phyloP scores from a whole-genome alignment of 1,140 invertebrate species.

The Drosophila parabipectinata region DNA sequence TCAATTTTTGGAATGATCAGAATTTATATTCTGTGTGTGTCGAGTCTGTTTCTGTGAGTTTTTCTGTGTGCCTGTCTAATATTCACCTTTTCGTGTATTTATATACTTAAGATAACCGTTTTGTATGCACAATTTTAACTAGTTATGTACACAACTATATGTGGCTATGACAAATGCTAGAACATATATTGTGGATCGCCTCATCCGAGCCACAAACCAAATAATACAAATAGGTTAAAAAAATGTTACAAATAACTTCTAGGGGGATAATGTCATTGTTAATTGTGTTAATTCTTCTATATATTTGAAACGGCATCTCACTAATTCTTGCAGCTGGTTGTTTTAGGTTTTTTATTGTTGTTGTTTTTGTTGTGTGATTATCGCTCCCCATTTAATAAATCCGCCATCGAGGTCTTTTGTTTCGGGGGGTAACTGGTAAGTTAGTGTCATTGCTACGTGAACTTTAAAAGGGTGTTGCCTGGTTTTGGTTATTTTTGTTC shows the following conservation, averaged over 20 bases:
- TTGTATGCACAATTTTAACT: slow-evolving; percentile 73
- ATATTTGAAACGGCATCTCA: slow-evolving; percentile 47
- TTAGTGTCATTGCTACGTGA: slow-evolving; percentile 54
- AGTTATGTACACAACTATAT: slow-evolving; percentile 82
- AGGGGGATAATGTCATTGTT: slow-evolving; percentile 30
- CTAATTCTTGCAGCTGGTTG: slow-evolving; percentile 57
- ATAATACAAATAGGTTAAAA: slow-evolving; percentile 55
- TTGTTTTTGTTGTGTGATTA: slow-evolving; percentile 63
- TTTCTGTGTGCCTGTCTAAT: slow-evolving; percentile 41
- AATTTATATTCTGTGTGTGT: slow-evolving; percentile 25
- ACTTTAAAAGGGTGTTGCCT: slow-evolving; percentile 69
- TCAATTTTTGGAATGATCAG: not conserved
- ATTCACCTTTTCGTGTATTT: slow-evolving; percentile 66
- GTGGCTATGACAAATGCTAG: slow-evolving; percentile 74
- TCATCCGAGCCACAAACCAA: slow-evolving; percentile 38
- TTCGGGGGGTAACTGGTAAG: slow-evolving; percentile 24
- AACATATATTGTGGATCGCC: slow-evolving; percentile 45
- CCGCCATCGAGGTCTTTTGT: slow-evolving; percentile 36
- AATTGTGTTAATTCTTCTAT: slow-evolving; percentile 64
- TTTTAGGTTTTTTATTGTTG: slow-evolving; percentile 28
- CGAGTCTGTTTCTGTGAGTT: slow-evolving; percentile 26
- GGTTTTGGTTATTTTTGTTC: slow-evolving; percentile 28
- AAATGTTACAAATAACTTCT: slow-evolving; percentile 45
- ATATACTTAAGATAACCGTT: slow-evolving; percentile 66
- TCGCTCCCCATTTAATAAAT: slow-evolving; percentile 48